Evolutionary conservation across 2,888 invertebrate genomes (phyloP).

Genomic region (Alloscopus bannaensis): DNA sequence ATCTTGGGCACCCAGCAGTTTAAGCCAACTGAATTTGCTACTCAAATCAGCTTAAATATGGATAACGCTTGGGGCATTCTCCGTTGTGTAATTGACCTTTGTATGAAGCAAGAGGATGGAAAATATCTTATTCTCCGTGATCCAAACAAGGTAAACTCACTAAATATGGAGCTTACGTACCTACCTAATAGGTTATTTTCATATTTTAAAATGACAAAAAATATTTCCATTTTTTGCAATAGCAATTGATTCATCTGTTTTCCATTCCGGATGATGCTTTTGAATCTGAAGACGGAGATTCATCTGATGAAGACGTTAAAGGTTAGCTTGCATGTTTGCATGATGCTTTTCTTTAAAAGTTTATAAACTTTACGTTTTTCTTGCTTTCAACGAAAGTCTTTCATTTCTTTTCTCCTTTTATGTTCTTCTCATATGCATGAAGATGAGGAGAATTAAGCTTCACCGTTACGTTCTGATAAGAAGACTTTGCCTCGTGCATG

Average conservation of each 20-base stretch:
- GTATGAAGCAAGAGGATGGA: slow-evolving; percentile 97
- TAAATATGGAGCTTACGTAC: too few species aligned
- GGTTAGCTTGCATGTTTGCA: slow-evolving; percentile 72
- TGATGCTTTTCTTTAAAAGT: slow-evolving; percentile 32
- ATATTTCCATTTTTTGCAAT: slow-evolving; percentile 64
- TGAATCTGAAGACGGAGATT: slow-evolving; percentile 96
- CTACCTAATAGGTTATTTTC: too few species aligned
- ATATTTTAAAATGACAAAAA: background rate
- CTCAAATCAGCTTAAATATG: slow-evolving; percentile 99
- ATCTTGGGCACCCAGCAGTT: slow-evolving; percentile 97
- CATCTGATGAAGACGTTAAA: slow-evolving; percentile 86
- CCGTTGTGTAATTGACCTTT: slow-evolving; percentile 96
- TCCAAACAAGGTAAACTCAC: slow-evolving; percentile 89
- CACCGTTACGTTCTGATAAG: slow-evolving; percentile 41
- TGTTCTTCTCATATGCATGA: slow-evolving; percentile 59
- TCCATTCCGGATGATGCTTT: slow-evolving; percentile 99
- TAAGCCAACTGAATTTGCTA: slow-evolving; percentile 98
- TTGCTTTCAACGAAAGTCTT: too few species aligned
- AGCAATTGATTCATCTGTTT: slow-evolving; percentile 96
- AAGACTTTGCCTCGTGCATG: slow-evolving; percentile 34
- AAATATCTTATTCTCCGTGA: slow-evolving; percentile 98
- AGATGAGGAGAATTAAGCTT: slow-evolving; percentile 64
- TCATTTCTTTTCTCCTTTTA: slow-evolving; percentile 37
- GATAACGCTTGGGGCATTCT: slow-evolving; percentile 99
- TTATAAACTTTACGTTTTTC: slow-evolving; percentile 5